A percentile compares a stretch with the other conserved stretches of the same genome.
phyloP scores from a whole-genome alignment of 1,140 invertebrate species.

The Sitodiplosis mosellana region DNA sequence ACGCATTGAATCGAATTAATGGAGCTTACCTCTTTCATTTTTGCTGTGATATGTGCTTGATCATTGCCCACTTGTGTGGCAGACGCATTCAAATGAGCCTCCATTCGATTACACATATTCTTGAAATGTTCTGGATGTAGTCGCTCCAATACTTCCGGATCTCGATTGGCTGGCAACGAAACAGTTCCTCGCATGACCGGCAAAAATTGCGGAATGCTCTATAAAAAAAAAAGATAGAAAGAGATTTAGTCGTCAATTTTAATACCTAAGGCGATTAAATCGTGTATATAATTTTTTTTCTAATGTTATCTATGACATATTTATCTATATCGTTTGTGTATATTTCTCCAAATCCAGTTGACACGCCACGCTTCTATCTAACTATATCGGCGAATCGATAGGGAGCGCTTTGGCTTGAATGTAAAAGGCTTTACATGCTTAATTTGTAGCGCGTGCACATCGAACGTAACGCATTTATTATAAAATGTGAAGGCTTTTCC shows the following conservation, averaged over 20 bases:
- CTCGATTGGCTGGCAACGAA: slow-evolving; percentile 65
- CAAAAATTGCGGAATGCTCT: slow-evolving; percentile 76
- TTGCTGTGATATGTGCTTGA: slow-evolving; percentile 46
- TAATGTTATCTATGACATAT: too few species aligned
- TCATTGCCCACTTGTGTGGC: slow-evolving; percentile 52
- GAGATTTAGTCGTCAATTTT: background rate
- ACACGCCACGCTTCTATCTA: too few species aligned
- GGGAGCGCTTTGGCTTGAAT: too few species aligned
- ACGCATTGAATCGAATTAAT: background rate
- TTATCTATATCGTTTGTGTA: too few species aligned
- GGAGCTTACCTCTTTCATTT: slow-evolving; percentile 50
- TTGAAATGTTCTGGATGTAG: slow-evolving; percentile 34
- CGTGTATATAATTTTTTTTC: too few species aligned
- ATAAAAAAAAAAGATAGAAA: slow-evolving; percentile 12
- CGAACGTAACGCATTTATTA: too few species aligned
- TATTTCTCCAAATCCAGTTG: too few species aligned
- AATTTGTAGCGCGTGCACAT: too few species aligned
- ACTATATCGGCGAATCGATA: too few species aligned
- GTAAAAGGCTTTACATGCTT: too few species aligned
- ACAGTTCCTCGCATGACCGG: slow-evolving; percentile 81
- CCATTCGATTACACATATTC: slow-evolving; percentile 21
- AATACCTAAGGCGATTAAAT: background rate
- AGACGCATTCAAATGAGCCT: slow-evolving; percentile 46
- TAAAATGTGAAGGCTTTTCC: too few species aligned
- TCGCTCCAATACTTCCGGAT: slow-evolving; percentile 75